Evolutionary conservation across 2,888 invertebrate genomes (phyloP), one percentile per base, ranked within the genome.

Genomic region (Dromius quadrimaculatus): DNA sequence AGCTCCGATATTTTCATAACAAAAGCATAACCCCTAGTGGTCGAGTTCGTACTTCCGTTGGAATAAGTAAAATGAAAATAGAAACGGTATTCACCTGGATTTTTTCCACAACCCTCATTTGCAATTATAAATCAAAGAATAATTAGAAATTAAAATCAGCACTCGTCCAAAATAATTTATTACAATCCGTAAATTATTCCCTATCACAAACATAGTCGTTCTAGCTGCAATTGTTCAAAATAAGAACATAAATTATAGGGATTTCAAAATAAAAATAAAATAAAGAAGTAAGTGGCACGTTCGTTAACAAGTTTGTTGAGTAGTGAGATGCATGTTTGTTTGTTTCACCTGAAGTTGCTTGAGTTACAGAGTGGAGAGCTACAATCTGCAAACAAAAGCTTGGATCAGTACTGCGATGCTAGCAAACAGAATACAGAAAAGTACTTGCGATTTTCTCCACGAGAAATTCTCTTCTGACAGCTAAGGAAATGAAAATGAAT

Each of bases 81-180:
- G 50, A 54, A 9, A 1, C n/a, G 47, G 22, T 47, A 22, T 20
- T 19, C 9, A n/a, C 34, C 20, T 11, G 28, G 50, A 32, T 28
- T 28, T 54, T 54, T 54, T 57, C 20, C n/a, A 34, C n/a, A n/a
- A n/a, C n/a, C 2, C 57, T 57, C 57, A 59, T 59, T 34, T 59
- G 19, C 57, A 34, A 59, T 32, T 57, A 57, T 57, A 57, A 57
- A 57, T 36, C 17, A 17, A n/a, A 59, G 32, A 54, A 23, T 32
- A 59, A 59, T 59, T 59, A 59, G 6, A 59, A 59, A 36, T 59
- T 59, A 36, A 20, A 36, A 36, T 36, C 19, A 34, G 36, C n/a
- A 34, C 2, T n/a, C 6, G 11, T 28, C 1, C 13, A 9, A 28
- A 28, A 28, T 6, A 54, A 28, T 54, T 34, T 28, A 50, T 28